Base-by-base conservation (phyloP, 1,140 invertebrate genomes). In the Hylyphantes graminicola region DNA sequence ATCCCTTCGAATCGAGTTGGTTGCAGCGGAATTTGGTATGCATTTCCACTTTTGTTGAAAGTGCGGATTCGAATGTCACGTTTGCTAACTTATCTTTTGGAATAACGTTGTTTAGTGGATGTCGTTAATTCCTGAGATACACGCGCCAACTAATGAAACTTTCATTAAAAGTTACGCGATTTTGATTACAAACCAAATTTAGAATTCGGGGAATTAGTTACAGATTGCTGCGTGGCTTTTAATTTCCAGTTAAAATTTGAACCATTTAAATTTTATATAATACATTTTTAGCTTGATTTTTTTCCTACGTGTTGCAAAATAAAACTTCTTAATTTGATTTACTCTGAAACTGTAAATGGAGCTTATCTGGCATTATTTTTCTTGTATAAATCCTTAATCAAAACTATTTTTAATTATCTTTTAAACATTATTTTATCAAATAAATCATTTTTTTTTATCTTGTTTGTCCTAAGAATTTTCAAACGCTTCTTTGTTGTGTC, bases 81-180 rank as follows among this genome's bases (percentile, higher is more conserved):
- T 51, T 51, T 19, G 50, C 19, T 17, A 53, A 17, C n/a, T 10
- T 8, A 5, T 51, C 68, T 53, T 70, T 70, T 70, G 19, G 50
- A 53, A 53, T 53, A 10, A 3, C 50, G 35, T 35, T 67, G 15
- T n/a, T 50, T 68, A 68, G 8, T 70, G 50, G 19, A 48, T 68
- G 8, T 70, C 50, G 68, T 70, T 53, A 70, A 17, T 70, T 70
- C 68, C 54, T 53, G 19, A 53, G 50, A 54, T 70, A 53, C 10
- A 15, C 7, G 48, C 35, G 19, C 7, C 9, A 53, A 48, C 21
- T 70, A 70, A 70, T 53, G 68, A 70, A 70, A 70, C n/a, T 70
- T 70, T 70, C 68, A 17, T n/a, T 70, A 13, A 70, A 48, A 70
- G 19, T 51, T 70, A 11, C 7, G 54, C 7, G 13, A 54, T 15